Evolutionary conservation across 2,888 invertebrate species (phyloP).

Genomic region (Ephialtes manifestator): DNA sequence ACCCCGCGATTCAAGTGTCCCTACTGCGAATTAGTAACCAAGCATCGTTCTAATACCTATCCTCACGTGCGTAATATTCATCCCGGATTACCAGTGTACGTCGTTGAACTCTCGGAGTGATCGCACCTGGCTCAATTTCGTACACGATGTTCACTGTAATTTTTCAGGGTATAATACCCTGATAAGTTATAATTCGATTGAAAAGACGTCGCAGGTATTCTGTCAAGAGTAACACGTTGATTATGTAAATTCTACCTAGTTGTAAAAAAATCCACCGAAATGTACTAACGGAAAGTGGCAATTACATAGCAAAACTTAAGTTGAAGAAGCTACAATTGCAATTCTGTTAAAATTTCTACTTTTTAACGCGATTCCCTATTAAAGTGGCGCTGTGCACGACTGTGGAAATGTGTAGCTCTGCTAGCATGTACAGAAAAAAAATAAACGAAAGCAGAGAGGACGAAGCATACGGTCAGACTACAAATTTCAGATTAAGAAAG

Average conservation of each 20-base stretch:
- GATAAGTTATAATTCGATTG: neutral
- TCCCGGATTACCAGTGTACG: constrained; percentile 72
- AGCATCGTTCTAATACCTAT: constrained; percentile 78
- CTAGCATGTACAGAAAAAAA: constrained; percentile 18
- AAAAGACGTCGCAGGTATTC: neutral
- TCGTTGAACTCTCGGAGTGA: constrained; percentile 70
- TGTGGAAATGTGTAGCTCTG: neutral
- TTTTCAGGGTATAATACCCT: neutral
- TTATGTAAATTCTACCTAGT: neutral
- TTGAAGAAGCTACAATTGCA: neutral
- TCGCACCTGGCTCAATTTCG: neutral
- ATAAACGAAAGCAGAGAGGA: constrained; percentile 22
- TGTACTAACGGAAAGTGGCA: neutral
- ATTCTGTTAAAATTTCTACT: neutral
- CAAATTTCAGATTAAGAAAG: neutral
- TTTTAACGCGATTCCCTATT: neutral
- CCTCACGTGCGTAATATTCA: constrained; percentile 78
- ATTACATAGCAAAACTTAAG: neutral
- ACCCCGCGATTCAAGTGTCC: constrained; percentile 81
- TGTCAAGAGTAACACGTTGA: neutral
- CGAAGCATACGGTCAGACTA: neutral
- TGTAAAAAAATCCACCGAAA: neutral
- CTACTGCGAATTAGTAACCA: constrained; percentile 78
- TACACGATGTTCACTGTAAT: neutral
- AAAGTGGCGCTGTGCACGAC: neutral